A percentile compares a stretch with the other conserved stretches of the same genome.
phyloP scores from a whole-genome alignment of 2,113 vertebrate genomes.

The Pomatostomus ruficeps region DNA sequence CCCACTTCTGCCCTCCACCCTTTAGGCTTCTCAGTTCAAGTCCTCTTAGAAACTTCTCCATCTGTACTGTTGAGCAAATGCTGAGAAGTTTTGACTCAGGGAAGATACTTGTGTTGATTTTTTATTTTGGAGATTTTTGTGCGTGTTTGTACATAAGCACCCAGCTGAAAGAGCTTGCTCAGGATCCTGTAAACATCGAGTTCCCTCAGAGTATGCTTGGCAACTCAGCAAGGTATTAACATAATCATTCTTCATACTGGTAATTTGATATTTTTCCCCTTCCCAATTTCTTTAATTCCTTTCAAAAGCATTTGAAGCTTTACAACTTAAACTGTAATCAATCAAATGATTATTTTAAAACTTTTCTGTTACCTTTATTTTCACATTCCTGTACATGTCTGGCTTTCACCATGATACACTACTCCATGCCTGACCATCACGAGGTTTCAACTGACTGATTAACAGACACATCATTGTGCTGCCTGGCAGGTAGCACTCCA shows the following conservation, averaged over 20 bases:
- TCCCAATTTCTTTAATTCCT: background rate
- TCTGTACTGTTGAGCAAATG: background rate
- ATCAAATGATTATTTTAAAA: background rate
- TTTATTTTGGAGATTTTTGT: background rate
- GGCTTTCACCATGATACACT: background rate
- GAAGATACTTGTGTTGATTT: background rate
- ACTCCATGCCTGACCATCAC: background rate
- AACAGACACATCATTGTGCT: background rate
- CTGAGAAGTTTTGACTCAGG: background rate
- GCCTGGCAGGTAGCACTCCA: background rate
- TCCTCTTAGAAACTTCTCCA: background rate
- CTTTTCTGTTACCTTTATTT: background rate
- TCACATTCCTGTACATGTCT: accelerated
- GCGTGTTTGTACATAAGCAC: background rate
- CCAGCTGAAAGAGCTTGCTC: background rate
- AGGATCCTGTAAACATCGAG: background rate
- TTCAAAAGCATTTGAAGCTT: background rate
- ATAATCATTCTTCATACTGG: background rate
- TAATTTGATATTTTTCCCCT: background rate
- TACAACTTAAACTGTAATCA: background rate
- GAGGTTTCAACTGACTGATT: background rate
- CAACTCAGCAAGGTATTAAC: background rate
- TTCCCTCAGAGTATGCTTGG: background rate
- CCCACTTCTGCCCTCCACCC: background rate
- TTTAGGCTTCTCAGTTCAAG: background rate